Conservation (phyloP, 2,888 invertebrate species). For the Nemurella pictetii region DNA sequence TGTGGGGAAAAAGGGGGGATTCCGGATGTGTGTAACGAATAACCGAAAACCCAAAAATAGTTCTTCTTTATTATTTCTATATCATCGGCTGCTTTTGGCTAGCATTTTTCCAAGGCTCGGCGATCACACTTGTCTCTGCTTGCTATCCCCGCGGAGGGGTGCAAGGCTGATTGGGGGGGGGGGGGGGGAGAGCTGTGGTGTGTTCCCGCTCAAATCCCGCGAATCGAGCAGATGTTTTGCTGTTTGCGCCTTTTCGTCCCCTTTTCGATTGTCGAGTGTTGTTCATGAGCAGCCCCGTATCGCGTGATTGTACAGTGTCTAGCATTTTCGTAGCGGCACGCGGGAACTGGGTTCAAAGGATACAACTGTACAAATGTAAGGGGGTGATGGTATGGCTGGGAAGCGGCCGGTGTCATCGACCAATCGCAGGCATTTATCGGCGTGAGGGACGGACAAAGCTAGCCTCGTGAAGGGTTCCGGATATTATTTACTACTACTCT, state of each 20-base stretch:
- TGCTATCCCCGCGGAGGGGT: background rate
- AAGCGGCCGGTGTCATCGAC: conserved; percentile 15
- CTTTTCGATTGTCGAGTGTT: conserved; percentile 40
- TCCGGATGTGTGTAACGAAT: conserved; percentile 11
- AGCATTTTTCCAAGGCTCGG: background rate
- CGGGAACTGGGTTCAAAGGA: conserved; percentile 36
- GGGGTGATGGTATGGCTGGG: conserved; percentile 21
- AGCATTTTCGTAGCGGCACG: conserved; percentile 20
- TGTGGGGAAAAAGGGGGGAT: background rate
- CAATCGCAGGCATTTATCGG: background rate
- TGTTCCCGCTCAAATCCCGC: conserved; percentile 33
- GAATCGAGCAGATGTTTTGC: conserved; percentile 30
- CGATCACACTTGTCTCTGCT: background rate
- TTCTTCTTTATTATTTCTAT: background rate
- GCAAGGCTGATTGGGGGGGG: no score
- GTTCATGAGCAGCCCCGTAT: background rate
- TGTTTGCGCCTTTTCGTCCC: conserved; percentile 38
- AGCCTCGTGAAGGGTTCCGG: conserved; percentile 40
- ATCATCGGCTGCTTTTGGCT: background rate
- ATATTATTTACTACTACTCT: conserved; percentile 14
- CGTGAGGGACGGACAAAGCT: conserved; percentile 35
- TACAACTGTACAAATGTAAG: conserved; percentile 33
- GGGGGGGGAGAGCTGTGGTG: background rate
- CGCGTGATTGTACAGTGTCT: conserved; percentile 31
- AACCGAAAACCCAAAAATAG: background rate